Evolutionary conservation across 2,888 invertebrate genomes (phyloP).

Genomic region (Apotomis capreana): DNA sequence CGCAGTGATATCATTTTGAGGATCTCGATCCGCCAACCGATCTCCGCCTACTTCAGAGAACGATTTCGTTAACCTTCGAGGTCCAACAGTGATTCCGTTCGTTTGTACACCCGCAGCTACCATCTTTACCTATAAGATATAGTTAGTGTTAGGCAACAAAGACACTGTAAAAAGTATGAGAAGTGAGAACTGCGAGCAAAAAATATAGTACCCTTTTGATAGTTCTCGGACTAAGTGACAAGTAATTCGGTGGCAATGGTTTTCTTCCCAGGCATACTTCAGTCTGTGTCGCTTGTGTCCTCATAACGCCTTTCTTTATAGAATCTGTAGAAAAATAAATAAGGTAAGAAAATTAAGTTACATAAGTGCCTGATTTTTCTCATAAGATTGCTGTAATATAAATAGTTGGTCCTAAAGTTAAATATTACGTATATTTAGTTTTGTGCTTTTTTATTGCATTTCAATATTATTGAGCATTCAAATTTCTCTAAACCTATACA

Average conservation of each 20-base stretch:
- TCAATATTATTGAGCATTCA: too few species aligned
- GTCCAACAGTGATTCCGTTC: constrained; percentile 86
- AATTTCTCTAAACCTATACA: too few species aligned
- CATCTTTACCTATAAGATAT: constrained; percentile 87
- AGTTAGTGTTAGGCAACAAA: too few species aligned
- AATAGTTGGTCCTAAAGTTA: too few species aligned
- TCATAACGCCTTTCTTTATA: constrained; percentile 92
- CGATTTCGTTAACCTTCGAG: constrained; percentile 90
- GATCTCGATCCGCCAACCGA: constrained; percentile 65
- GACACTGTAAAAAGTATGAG: too few species aligned
- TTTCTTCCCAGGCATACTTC: constrained; percentile 89
- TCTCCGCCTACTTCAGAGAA: constrained; percentile 88
- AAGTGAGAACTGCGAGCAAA: too few species aligned
- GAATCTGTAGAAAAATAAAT: constrained; percentile 84
- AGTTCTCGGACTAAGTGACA: constrained; percentile 91
- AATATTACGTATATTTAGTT: too few species aligned
- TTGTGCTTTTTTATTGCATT: too few species aligned
- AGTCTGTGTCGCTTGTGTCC: constrained; percentile 96
- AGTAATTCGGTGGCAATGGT: constrained; percentile 87
- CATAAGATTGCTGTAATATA: not conserved
- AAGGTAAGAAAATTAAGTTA: not conserved
- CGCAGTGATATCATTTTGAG: constrained; percentile 62
- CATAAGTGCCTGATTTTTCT: not conserved
- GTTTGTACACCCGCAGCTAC: constrained; percentile 96
- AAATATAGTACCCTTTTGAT: constrained; percentile 86